Evolutionary conservation across 2,797 vertebrate species (phyloP), one percentile per base, ranked within the genome.

Genomic region (Heteromormyrus szaboi): DNA sequence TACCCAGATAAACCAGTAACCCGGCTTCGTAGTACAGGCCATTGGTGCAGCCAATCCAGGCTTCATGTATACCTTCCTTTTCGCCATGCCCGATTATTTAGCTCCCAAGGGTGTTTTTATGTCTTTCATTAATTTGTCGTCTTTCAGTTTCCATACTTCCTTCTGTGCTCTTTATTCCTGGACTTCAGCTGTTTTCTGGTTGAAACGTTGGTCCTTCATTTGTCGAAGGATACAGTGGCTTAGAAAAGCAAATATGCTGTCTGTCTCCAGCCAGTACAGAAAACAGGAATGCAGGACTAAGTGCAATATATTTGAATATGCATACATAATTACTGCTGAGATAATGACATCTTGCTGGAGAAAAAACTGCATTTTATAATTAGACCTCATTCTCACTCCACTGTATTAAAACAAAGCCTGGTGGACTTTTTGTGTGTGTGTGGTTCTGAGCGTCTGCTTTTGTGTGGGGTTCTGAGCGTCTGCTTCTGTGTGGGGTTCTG

Each of bases 151-250:
- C 14, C n/a, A 62, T 46, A n/a, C 37, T 9, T 12, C 17, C 33
- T 37, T 44, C 56, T 46, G 53, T 37, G 19, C 29, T 44, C 53
- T 65, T 2, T 19, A 46, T 62, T n/a, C 41, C 46, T n/a, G 53
- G 41, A 41, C 79, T 54, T 44, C 22, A 19, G 11, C 56, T 84
- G 33, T 83, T 29, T 50, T n/a, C 29, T 14, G 76, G 56, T 88
- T 33, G 81, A 68, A 33, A n/a, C 83, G 72, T 89, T 19, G 22
- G 88, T 87, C 86, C 59, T 88, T 86, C 3, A 48, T 86, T 87
- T 46, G 46, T 37, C 22, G 48, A 12, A 86, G 12, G 65, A 51
- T 46, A 59, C 86, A 19, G 56, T 65, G 62, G 53, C 56, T 85
- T 79, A 65, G 51, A 46, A 72, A 68, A 44, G 48, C 19, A 51